A percentile compares a stretch with the other conserved stretches of the same genome.
Evolutionary conservation across 2,888 invertebrate genomes (phyloP).

Genomic region (Hirtodrosophila alboralis): DNA sequence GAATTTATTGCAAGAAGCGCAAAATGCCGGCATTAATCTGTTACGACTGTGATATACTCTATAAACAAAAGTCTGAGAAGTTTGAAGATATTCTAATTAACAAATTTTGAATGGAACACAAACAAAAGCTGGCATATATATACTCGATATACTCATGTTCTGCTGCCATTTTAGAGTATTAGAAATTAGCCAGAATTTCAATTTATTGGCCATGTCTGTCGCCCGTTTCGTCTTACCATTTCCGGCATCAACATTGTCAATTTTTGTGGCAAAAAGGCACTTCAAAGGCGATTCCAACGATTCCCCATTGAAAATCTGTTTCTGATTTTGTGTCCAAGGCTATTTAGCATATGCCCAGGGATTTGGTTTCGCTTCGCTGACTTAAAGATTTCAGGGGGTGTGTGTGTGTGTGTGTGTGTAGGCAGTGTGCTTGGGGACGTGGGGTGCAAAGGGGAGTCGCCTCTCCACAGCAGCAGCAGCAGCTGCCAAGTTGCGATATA

Average conservation of each 20-base stretch:
- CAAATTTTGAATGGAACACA: no score
- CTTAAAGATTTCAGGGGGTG: conserved; percentile 41
- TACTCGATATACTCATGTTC: no score
- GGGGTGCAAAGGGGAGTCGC: conserved; percentile 5
- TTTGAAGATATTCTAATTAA: no score
- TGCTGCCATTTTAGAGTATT: no score
- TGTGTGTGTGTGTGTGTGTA: neutral
- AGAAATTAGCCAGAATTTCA: conserved; percentile 65
- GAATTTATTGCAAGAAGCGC: no score
- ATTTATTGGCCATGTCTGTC: conserved; percentile 61
- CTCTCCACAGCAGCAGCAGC: conserved; percentile 11
- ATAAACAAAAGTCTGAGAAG: no score
- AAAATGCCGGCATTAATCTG: no score
- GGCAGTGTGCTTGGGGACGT: no score
- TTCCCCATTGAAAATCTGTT: conserved; percentile 41
- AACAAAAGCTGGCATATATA: no score
- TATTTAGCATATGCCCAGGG: conserved; percentile 56
- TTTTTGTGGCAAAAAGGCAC: conserved; percentile 59
- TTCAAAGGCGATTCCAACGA: conserved; percentile 50
- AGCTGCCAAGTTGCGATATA: conserved; percentile 27
- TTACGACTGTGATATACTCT: no score
- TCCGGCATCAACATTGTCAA: conserved; percentile 61
- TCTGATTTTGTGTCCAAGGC: conserved; percentile 51
- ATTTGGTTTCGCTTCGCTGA: conserved; percentile 48
- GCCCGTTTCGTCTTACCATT: conserved; percentile 50